phyloP scores from a whole-genome alignment of 2,113 vertebrate genomes.

The Chamaea fasciata region DNA sequence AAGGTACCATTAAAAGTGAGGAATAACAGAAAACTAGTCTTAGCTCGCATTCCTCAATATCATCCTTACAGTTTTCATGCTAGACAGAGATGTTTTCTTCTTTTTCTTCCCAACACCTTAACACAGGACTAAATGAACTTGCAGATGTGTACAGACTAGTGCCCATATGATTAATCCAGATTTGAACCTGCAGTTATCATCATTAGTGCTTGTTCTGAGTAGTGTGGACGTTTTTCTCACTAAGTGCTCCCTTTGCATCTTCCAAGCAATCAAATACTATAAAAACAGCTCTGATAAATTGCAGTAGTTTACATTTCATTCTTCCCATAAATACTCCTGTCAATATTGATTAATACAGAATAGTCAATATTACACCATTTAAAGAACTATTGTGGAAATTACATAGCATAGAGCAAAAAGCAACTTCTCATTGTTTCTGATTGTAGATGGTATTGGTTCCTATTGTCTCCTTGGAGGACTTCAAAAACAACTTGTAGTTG shows the following conservation, averaged over 20 bases:
- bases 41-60: neutral
- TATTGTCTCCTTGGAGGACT: neutral
- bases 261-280: neutral
- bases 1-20: neutral
- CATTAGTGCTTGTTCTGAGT: constrained; percentile 19
- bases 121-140: neutral
- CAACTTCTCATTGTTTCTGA: neutral
- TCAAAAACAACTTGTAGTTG: neutral
- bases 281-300: neutral
- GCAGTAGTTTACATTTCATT: neutral
- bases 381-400: neutral
- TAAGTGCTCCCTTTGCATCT: neutral
- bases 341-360: neutral
- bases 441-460: neutral
- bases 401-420: neutral
- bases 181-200: neutral
- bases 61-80: neutral
- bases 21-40: neutral
- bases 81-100: neutral
- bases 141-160: neutral
- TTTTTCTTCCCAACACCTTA: neutral
- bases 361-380: neutral
- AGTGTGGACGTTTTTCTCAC: constrained; percentile 4
- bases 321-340: neutral
- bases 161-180: neutral